Evolutionary conservation across 1,140 invertebrate species (phyloP).

Genomic region (Atopsyche davidsoni): DNA sequence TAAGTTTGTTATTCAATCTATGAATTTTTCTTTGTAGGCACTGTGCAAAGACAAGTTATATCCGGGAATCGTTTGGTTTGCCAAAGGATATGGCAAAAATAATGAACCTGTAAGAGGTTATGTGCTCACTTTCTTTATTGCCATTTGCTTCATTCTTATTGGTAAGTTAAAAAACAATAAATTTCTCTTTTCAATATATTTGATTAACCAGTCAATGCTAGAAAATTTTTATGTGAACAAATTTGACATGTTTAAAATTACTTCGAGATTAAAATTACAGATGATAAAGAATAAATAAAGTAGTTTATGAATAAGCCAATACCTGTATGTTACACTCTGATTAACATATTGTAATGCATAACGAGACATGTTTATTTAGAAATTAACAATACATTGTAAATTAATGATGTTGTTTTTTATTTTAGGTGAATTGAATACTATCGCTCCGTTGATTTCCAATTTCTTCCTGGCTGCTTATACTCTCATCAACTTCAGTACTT

Average conservation of each 20-base stretch:
- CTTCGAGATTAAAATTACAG: too few species aligned
- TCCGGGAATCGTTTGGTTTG: constrained; percentile 88
- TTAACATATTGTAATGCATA: too few species aligned
- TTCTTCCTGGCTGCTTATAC: constrained; percentile 97
- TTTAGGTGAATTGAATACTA: constrained; percentile 81
- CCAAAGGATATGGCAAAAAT: constrained; percentile 83
- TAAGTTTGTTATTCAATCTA: not conserved
- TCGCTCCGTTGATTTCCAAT: constrained; percentile 95
- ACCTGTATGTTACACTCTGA: constrained; percentile 2
- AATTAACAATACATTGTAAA: constrained; percentile 1
- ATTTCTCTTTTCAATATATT: too few species aligned
- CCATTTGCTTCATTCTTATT: constrained; percentile 79
- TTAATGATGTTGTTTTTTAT: constrained; percentile 36
- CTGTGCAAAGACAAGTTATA: constrained; percentile 94
- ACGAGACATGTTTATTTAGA: constrained; percentile 1
- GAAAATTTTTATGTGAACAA: too few species aligned
- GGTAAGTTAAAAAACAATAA: too few species aligned
- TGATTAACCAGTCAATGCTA: too few species aligned
- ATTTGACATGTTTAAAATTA: too few species aligned
- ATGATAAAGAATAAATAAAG: too few species aligned
- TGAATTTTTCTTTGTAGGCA: constrained; percentile 50
- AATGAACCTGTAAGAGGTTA: constrained; percentile 92
- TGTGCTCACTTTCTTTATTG: constrained; percentile 84
- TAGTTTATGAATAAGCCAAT: not conserved
- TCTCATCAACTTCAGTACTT: constrained; percentile 95